Conservation (phyloP, 1,140 invertebrate species). For the Lamellibrachia luymesi region DNA sequence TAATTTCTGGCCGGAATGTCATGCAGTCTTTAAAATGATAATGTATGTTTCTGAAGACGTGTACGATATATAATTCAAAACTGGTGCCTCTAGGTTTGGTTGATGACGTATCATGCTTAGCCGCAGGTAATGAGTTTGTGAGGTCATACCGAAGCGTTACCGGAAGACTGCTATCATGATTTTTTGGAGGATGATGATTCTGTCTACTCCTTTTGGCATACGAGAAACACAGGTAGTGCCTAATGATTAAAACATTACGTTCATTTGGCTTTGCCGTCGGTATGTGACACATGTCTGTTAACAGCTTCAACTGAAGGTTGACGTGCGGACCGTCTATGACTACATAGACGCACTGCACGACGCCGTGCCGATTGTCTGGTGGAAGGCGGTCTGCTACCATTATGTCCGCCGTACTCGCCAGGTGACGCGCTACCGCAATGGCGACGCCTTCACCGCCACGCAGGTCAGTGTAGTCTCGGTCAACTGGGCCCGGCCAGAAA, state of each 20-base stretch:
- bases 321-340: conserved; percentile 68
- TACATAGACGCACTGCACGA: conserved; percentile 70
- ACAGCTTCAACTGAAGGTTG: conserved; percentile 65
- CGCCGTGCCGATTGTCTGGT: conserved; percentile 80
- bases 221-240: not conserved
- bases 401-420: conserved; percentile 74
- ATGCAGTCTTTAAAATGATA: not conserved
- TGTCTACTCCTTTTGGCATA: not conserved
- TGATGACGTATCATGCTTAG: no score
- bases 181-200: not conserved
- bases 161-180: not conserved
- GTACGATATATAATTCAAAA: not conserved
- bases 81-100: not conserved
- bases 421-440: conserved; percentile 73
- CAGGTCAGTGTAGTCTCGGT: conserved; percentile 51
- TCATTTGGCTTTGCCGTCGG: no score
- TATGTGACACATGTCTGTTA: not conserved
- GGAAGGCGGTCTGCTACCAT: conserved; percentile 86
- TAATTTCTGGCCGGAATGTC: not conserved
- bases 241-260: no score
- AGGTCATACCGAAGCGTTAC: not conserved
- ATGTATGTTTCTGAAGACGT: not conserved
- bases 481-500: not conserved
- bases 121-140: not conserved
- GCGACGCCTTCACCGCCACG: conserved; percentile 77